A percentile compares a stretch with the other conserved stretches of the same genome.
Evolutionary conservation across 2,113 vertebrate genomes (phyloP).

Genomic region (Neodontobutis hainanensis): DNA sequence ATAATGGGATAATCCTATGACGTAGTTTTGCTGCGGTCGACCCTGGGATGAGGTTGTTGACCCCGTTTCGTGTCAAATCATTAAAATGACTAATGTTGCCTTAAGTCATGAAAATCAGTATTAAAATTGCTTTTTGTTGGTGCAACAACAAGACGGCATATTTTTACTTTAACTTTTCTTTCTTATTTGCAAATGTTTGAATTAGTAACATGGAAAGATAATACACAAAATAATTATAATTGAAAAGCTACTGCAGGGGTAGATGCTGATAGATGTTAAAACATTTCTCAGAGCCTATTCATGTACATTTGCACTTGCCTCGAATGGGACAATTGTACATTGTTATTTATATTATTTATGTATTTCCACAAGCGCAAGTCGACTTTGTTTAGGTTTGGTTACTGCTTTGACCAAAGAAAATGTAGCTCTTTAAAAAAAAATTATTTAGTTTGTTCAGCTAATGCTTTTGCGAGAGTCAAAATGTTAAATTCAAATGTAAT

Average conservation of each 20-base stretch:
- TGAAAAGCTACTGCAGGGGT: neutral
- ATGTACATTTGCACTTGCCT: conserved; percentile 56
- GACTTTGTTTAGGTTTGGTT: conserved; percentile 8
- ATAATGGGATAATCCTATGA: no score
- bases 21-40: no score
- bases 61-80: no score
- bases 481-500: neutral
- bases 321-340: conserved; percentile 19
- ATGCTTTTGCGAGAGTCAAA: neutral
- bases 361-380: conserved; percentile 2
- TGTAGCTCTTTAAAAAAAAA: neutral
- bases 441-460: neutral
- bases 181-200: no score
- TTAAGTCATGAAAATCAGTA: no score
- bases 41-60: no score
- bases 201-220: neutral
- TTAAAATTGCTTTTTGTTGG: no score
- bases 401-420: conserved; percentile 5
- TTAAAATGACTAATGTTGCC: no score
- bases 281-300: neutral
- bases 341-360: conserved; percentile 50
- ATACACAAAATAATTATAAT: neutral
- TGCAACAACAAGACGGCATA: no score
- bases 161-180: no score
- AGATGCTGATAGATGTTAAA: no score